Conservation (phyloP, 1,140 invertebrate genomes). For the Caenorhabditis tropicalis region DNA sequence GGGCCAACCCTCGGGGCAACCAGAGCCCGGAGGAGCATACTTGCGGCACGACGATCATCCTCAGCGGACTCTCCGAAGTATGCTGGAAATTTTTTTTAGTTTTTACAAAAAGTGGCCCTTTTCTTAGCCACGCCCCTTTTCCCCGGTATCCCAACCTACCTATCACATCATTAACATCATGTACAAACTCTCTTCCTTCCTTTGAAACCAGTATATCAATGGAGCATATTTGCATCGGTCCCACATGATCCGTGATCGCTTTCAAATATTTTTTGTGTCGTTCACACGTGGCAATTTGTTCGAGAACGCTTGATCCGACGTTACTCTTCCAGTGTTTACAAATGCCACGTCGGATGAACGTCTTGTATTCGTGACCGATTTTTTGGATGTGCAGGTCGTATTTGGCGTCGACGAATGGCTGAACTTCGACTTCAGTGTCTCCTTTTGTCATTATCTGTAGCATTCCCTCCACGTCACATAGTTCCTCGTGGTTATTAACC, state of each 20-base stretch:
- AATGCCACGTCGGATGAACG: conserved; percentile 51
- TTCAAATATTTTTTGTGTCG: conserved; percentile 48
- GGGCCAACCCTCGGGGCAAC: neutral
- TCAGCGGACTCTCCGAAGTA: conserved; percentile 54
- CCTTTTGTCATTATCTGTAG: conserved; percentile 46
- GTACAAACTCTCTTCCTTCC: conserved; percentile 54
- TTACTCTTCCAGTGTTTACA: conserved; percentile 52
- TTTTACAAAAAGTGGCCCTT: too few species aligned
- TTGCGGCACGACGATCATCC: conserved; percentile 45
- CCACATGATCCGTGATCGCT: conserved; percentile 44
- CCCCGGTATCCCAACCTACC: too few species aligned
- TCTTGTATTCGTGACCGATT: conserved; percentile 51
- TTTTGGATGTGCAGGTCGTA: conserved; percentile 55
- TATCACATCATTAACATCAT: conserved; percentile 50
- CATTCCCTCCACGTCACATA: conserved; percentile 52
- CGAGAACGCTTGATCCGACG: conserved; percentile 47
- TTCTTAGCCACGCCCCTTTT: too few species aligned
- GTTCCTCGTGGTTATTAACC: conserved; percentile 49
- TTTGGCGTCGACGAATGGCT: conserved; percentile 54
- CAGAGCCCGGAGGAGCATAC: neutral
- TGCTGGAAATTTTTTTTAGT: conserved; percentile 8
- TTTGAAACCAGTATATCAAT: conserved; percentile 55
- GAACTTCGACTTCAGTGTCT: conserved; percentile 52
- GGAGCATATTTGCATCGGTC: conserved; percentile 45
- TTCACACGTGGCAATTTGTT: conserved; percentile 46